Evolutionary conservation across 2,888 invertebrate genomes (phyloP).

Genomic region (Drosophila pseudotalamancana): DNA sequence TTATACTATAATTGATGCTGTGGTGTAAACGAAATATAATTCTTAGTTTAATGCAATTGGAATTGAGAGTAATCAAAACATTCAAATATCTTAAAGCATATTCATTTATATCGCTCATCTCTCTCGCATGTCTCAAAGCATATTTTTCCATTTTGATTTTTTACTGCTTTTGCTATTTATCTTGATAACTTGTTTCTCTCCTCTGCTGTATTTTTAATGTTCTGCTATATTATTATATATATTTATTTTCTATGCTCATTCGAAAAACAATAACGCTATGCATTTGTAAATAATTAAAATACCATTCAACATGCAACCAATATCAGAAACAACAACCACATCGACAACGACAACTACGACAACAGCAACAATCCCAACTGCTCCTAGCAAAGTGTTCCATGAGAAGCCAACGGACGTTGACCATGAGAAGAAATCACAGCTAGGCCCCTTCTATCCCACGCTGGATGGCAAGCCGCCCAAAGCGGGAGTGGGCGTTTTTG

Average conservation of each 20-base stretch:
- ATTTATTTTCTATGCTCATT: slow-evolving; percentile 57
- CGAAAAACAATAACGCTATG: slow-evolving; percentile 67
- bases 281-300: slow-evolving; percentile 78
- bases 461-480: slow-evolving; percentile 83
- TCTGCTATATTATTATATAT: slow-evolving; percentile 37
- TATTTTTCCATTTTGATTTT: slow-evolving; percentile 35
- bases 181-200: slow-evolving; percentile 31
- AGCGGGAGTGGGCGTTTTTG: slow-evolving; percentile 53
- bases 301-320: slow-evolving; percentile 68
- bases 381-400: slow-evolving; percentile 29
- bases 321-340: slow-evolving; percentile 65
- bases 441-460: slow-evolving; percentile 82
- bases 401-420: slow-evolving; percentile 45
- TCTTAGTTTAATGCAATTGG: slow-evolving; percentile 26
- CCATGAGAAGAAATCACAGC: slow-evolving; percentile 67
- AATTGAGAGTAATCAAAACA: slow-evolving; percentile 23
- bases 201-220: slow-evolving; percentile 11
- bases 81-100: slow-evolving; percentile 22
- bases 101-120: slow-evolving; percentile 39
- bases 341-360: slow-evolving; percentile 45
- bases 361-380: slow-evolving; percentile 34
- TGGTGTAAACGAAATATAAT: slow-evolving; percentile 8
- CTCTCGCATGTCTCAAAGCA: slow-evolving; percentile 40
- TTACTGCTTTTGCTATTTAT: slow-evolving; percentile 48
- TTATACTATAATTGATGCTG: not conserved